These are phyloP conservation scores for Sylvia atricapilla DNA, from an alignment of 2,113 vertebrate genomes.

Conservation along the genomic window DNA sequence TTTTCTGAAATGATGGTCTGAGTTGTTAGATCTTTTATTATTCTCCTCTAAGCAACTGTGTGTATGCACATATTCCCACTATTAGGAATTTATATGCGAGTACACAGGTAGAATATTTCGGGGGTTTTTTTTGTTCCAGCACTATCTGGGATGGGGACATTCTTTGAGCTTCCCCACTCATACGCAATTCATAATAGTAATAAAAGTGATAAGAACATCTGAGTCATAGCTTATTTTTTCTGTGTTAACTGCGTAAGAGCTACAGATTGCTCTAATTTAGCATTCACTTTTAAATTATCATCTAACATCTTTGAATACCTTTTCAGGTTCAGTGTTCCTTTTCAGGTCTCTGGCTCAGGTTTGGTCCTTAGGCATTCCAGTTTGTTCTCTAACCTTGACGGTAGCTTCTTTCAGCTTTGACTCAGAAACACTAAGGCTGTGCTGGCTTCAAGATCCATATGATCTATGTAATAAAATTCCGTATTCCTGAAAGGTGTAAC, in stretches of 20 bases:
- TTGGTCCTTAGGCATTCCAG: not conserved
- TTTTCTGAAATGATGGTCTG: not conserved
- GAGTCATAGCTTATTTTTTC: conserved; percentile 17
- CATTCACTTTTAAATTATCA: not conserved
- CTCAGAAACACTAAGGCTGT: not conserved
- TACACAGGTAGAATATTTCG: not conserved
- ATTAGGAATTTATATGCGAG: not conserved
- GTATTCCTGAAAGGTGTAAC: not conserved
- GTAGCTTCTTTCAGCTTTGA: not conserved
- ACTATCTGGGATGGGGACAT: not conserved
- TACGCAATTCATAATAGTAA: not conserved
- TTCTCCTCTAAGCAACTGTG: not conserved
- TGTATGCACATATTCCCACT: not conserved
- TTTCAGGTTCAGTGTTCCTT: not conserved
- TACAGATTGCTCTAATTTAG: not conserved
- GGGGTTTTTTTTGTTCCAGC: not conserved
- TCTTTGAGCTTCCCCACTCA: not conserved
- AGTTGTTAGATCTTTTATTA: not conserved
- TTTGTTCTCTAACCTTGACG: not conserved
- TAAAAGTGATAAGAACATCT: not conserved
- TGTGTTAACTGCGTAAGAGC: not conserved
- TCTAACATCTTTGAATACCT: not conserved
- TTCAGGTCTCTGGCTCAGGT: not conserved
- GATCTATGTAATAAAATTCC: not conserved
- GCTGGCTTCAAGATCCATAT: not conserved